Base-by-base conservation (phyloP, 2,113 vertebrate species). In the Planiliza haematocheilus region DNA sequence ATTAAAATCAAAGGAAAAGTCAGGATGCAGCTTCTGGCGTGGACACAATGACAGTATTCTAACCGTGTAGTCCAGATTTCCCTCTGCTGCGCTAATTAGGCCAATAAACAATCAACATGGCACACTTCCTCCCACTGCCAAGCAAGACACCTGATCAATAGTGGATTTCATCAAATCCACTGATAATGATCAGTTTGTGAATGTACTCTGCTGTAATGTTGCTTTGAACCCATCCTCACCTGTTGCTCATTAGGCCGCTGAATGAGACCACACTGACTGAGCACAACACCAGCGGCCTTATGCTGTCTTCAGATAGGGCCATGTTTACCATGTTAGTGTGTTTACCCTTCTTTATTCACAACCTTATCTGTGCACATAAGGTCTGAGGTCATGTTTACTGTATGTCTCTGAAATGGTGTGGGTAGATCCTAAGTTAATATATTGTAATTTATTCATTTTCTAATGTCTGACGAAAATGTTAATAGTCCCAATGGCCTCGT, bases 131-230 rank as follows among this genome's bases (percentile, higher is more conserved):
- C 46, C 61, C 37, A 34, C 42, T 10, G 50, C 49, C 41, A 39
- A 41, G 72, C 48, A 24, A 74, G 57, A 59, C 13, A 16, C 66
- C 38, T 4, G 39, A 70, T 82, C 86, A 39, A 86, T 82, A 69
- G 62, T 17, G 68, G 70, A 83, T 75, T 76, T 82, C 76, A 71
- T 66, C 82, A 80, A 62, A 82, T 71, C 59, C 65, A 65, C 72
- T 70, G 55, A 58, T 48, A 55, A 37, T 50, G 62, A 61, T 52
- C 17, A 39, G 49, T 72, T 50, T 21, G 10, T 12, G 46, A 9
- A 37, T 41, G 51, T 3, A 41, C 43, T 49, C 8, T 7, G 43
- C 43, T 49, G 20, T 14, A 30, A 16, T 24, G 30, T 52, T 2
- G 1, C 24, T 52, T 61, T 46, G 14, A 68, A 52, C 7, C 13